Evolutionary conservation across 1,140 invertebrate genomes (phyloP), one percentile per base, ranked within the genome.

Genomic region (Scaptomyza hsui): DNA sequence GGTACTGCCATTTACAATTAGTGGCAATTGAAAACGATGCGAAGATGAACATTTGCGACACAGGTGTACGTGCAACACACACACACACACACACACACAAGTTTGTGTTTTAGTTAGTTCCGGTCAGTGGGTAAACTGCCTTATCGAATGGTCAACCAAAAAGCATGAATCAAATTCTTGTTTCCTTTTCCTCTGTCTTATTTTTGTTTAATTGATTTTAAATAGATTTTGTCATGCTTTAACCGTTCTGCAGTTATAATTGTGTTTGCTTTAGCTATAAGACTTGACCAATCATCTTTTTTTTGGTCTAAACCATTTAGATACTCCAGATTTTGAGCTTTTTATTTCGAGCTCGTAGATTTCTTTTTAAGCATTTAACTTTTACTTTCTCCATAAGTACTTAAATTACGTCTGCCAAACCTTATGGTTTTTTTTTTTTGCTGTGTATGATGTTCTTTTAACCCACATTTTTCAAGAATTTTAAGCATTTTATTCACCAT

Each of bases 41-140:
- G 49, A 52, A 62, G 65, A 63, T 51, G 49, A 48, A 53, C 32
- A 39, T 29, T 39, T 9, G 41, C 41, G 45, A 49, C 63, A 72
- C 62, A 83, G 74, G 64, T 82, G 74, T 78, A 63, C 49, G 24
- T 21, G 39, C n/a, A 48, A 52, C 24, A 52, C 21, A 61, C 59
- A 51, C 19, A 41, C 10, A 60, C 32, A 55, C 21, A 42, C 41
- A 32, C 21, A n/a, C 1, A 29, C 13, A 45, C 29, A 18, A 53
- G 12, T 35, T 35, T 4, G 5, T 29, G 32, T 1, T 26, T 15
- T 29, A 39, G 18, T 55, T 64, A 37, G 47, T 18, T 41, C n/a
- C 53, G 52, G 19, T 15, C 13, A 24, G 10, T 26, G 18, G 37
- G 9, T 16, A 55, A 55, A n/a, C 21, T 18, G 18, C n/a, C 18